phyloP scores from a whole-genome alignment of 53 echinoderm and acorn worm genomes.

The Temnopleurus reevesii region DNA sequence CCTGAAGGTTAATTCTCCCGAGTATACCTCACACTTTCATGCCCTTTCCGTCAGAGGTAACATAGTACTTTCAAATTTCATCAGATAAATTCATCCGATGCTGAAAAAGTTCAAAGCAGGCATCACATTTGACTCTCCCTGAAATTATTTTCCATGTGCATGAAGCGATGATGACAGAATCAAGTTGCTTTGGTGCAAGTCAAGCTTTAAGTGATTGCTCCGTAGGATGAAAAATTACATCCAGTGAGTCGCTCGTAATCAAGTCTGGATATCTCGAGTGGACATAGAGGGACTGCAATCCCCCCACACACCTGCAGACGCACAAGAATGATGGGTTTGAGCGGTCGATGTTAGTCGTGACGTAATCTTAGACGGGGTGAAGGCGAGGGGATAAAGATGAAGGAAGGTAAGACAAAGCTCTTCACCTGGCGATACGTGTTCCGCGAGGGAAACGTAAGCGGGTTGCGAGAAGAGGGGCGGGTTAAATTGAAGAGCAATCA shows the following conservation, averaged over 20 bases:
- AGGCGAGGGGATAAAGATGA: neutral
- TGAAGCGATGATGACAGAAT: neutral
- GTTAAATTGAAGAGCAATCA: constrained; percentile 16
- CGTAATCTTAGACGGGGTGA: neutral
- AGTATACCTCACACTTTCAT: neutral
- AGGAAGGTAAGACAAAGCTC: constrained; percentile 1
- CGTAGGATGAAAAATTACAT: constrained; percentile 38
- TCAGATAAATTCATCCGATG: neutral
- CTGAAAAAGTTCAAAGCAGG: neutral
- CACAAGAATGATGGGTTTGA: neutral
- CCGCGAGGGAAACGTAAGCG: neutral
- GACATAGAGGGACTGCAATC: neutral
- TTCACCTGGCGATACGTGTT: neutral
- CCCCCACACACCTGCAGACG: neutral
- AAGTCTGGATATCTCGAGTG: constrained; percentile 3
- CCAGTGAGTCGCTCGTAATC: constrained; percentile 17
- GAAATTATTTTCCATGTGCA: constrained; percentile 13
- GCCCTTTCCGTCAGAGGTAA: neutral
- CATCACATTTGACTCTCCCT: neutral
- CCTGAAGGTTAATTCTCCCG: neutral
- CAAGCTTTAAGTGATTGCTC: constrained; percentile 29
- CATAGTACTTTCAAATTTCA: neutral
- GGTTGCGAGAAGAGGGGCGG: neutral
- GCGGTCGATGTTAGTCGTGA: neutral
- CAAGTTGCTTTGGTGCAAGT: neutral